Evolutionary conservation across 92 coral and sea anemone genomes (phyloP).

Genomic region (Porites cylindrica): DNA sequence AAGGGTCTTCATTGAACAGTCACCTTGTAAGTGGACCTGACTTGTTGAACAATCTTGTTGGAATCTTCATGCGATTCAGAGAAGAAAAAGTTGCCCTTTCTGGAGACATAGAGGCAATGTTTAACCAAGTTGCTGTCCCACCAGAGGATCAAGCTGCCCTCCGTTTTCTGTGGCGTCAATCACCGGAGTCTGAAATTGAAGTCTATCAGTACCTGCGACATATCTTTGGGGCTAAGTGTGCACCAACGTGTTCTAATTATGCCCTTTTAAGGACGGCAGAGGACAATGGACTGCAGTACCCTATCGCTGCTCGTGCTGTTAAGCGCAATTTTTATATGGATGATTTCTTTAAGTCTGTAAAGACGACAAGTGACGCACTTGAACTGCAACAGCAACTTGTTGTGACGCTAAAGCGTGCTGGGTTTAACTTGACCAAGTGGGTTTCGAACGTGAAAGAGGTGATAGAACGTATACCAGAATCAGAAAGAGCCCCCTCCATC

Average conservation of each 20-base stretch:
- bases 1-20: slow-evolving; percentile 58
- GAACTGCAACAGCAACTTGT: slow-evolving; percentile 10
- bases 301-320: slow-evolving; percentile 56
- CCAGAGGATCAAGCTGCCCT: slow-evolving; percentile 57
- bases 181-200: slow-evolving; percentile 19
- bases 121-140: slow-evolving; percentile 61
- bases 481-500: slow-evolving; percentile 43
- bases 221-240: slow-evolving; percentile 52
- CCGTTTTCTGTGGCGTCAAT: slow-evolving; percentile 64
- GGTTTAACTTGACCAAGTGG: slow-evolving; percentile 57
- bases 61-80: slow-evolving; percentile 61
- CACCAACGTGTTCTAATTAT: slow-evolving; percentile 64
- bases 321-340: slow-evolving; percentile 53
- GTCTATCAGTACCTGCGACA: slow-evolving; percentile 60
- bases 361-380: slow-evolving; percentile 22
- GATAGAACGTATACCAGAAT: slow-evolving; percentile 19
- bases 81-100: slow-evolving; percentile 66
- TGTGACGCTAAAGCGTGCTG: slow-evolving; percentile 16
- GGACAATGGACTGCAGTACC: slow-evolving; percentile 50
- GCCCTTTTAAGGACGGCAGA: slow-evolving; percentile 49
- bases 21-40: slow-evolving; percentile 64
- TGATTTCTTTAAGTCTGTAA: slow-evolving; percentile 31
- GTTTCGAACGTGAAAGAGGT: slow-evolving; percentile 40
- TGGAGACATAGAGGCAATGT: slow-evolving; percentile 71
- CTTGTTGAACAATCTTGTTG: slow-evolving; percentile 52